phyloP scores from a whole-genome alignment of 2,888 invertebrate genomes.

The Caenorhabditis sp. region DNA sequence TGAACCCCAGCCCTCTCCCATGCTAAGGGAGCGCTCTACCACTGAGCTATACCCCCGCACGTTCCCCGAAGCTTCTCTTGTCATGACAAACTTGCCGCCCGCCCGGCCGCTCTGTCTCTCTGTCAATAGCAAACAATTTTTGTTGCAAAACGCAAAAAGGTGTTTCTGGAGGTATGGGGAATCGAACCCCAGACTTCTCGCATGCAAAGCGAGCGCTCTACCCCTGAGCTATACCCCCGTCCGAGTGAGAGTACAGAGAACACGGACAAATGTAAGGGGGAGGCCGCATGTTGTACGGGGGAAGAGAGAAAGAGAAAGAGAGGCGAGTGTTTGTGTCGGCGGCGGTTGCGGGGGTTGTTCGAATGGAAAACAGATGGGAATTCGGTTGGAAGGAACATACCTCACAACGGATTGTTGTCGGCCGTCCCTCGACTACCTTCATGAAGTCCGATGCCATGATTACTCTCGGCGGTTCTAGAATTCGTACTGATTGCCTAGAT shows the following conservation, averaged over 20 bases:
- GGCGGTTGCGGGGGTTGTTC: too few species aligned
- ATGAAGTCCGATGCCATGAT: constrained; percentile 66
- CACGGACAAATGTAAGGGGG: neutral
- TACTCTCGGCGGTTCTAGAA: constrained; percentile 73
- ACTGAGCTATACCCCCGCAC: constrained; percentile 70
- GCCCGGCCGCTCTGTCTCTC: too few species aligned
- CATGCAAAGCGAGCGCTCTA: constrained; percentile 79
- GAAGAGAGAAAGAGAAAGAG: neutral
- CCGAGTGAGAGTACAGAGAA: constrained; percentile 3
- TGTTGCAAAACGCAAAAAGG: constrained; percentile 13
- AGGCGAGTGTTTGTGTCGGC: neutral
- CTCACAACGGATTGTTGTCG: constrained; percentile 80
- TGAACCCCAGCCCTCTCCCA: constrained; percentile 71
- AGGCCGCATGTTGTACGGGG: neutral
- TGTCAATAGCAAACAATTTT: neutral
- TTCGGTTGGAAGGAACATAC: constrained; percentile 62
- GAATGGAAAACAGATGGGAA: neutral
- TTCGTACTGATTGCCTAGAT: too few species aligned
- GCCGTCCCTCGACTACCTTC: constrained; percentile 79
- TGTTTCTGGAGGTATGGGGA: constrained; percentile 71
- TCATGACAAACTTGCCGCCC: neutral
- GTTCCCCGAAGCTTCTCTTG: neutral
- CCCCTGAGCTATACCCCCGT: constrained; percentile 77
- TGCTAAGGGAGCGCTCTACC: constrained; percentile 74
- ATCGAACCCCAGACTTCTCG: constrained; percentile 78